Base-by-base conservation (phyloP, 2,113 vertebrate species). In the Microcebus murinus region DNA sequence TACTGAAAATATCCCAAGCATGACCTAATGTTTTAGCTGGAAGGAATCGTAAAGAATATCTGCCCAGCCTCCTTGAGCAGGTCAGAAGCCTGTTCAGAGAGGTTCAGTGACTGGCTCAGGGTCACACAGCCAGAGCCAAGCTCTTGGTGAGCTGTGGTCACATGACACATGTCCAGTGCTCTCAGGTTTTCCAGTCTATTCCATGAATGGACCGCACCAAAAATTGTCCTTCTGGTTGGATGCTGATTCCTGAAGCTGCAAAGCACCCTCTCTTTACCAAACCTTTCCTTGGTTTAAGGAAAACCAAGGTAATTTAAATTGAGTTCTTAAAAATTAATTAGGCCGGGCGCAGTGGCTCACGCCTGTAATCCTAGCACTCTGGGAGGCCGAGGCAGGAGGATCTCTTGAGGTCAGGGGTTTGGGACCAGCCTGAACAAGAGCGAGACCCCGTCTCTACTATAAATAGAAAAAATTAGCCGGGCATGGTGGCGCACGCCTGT, bases 131-230 rank as follows among this genome's bases (percentile, higher is more conserved):
- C 42, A 50, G 50, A 29, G 1, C 70, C 42, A 42, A 20, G 11
- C 20, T n/a, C 18, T 50, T 6, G 21, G 2, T 27, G 39, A 77
- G 21, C 42, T 0, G 0, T 4, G 2, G 15, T 42, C 82, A 3
- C 4, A 0, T 2, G 17, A 50, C 18, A 1, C 8, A 15, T 0
- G 1, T 29, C 39, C 23, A 6, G 68, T 14, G 9, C 65, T n/a
- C 52, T 39, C 1, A 20, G 1, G 8, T 45, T 87, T 45, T 61
- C 52, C 34, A 0, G 29, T 50, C 17, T 23, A 2, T 65, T 29
- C 31, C 3, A 1, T 31, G 63, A 83, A 48, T n/a, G 39, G 34
- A 20, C 25, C 0, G 20, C 5, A 13, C 57, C 65, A 27, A 61
- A n/a, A 91, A 15, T 21, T 34, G 83, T 65, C n/a, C 23, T 93